Percentiles rank a stretch among this genome's conserved stretches.
Conservation (phyloP, 2,113 vertebrate genomes). For the Globicephala melas region DNA sequence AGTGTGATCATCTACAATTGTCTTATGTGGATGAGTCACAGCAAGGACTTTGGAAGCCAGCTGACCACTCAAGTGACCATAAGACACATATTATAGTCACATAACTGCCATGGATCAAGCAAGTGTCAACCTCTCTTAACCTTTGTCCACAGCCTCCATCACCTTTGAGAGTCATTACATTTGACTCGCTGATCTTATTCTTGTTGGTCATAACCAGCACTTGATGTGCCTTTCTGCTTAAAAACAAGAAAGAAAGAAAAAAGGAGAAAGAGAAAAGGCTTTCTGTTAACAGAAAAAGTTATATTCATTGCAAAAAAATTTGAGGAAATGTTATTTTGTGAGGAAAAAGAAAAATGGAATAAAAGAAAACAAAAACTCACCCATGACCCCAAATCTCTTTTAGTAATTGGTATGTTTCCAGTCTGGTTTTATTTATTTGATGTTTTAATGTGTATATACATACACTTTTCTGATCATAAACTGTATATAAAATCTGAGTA, state of each 20-base stretch:
- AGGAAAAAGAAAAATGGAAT: neutral
- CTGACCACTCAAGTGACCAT: neutral
- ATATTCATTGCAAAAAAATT: neutral
- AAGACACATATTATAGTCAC: neutral
- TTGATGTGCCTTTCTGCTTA: neutral
- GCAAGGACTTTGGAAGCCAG: neutral
- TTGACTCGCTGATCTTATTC: neutral
- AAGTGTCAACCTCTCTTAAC: neutral
- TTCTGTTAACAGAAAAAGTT: constrained; percentile 5
- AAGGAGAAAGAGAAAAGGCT: neutral
- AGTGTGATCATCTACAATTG: neutral
- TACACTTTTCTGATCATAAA: neutral
- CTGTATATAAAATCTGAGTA: neutral
- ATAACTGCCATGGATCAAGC: neutral
- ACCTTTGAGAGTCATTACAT: neutral
- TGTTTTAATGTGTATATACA: neutral
- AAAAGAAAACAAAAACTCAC: neutral
- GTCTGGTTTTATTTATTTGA: neutral
- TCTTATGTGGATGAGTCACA: neutral
- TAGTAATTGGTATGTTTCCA: constrained; percentile 9
- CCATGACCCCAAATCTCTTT: neutral
- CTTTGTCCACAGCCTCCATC: neutral
- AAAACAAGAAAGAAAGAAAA: neutral
- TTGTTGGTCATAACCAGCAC: neutral
- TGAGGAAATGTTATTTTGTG: neutral